Evolutionary conservation across 2,797 vertebrate genomes (phyloP), one percentile per base, ranked within the genome.

Genomic region (Falco berigora): DNA sequence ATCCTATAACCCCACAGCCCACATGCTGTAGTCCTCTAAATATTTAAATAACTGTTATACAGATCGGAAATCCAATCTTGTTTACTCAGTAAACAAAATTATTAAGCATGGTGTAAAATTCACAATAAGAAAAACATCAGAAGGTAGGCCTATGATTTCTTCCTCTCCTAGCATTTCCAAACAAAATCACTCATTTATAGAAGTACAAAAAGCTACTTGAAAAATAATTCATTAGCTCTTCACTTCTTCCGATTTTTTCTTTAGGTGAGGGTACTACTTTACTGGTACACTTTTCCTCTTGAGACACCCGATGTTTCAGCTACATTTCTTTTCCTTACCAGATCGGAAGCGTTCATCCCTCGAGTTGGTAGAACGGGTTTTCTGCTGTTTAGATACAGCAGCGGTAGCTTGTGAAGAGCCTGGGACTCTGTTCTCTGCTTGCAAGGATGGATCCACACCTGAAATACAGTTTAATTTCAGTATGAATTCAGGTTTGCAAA

Each of bases 311-410:
- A 32, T n/a, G 32, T 42, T 92, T 40, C 36, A 64, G 50, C 27
- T 59, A 24, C 10, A 4, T 6, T 30, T 32, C 20, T 44, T 27
- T 25, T 66, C 58, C 97, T 98, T 98, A 99, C 99, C 99, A 61
- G 99, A 99, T 98, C 99, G 98, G 98, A 99, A 99, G 94, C 99
- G 98, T 94, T 99, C 99, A 84, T 99, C 99, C 97, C 99, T 98
- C 1, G 99, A 98, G 95, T 98, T 99, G 94, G 98, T 96, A 20
- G 98, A 98, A 86, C 98, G 98, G 4, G 98, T 98, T 95, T 99
- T 99, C 96, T 98, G 98, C 97, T 98, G 98, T 93, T 98, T 99
- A 64, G 98, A 96, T 10, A 91, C 96, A 3, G 97, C 94, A 47
- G 98, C 96, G 2, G 97, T 86, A 79, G 98, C 96, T 88, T 98